Evolutionary conservation across 2,888 invertebrate genomes (phyloP).

Genomic region (Trichacis sp.): DNA sequence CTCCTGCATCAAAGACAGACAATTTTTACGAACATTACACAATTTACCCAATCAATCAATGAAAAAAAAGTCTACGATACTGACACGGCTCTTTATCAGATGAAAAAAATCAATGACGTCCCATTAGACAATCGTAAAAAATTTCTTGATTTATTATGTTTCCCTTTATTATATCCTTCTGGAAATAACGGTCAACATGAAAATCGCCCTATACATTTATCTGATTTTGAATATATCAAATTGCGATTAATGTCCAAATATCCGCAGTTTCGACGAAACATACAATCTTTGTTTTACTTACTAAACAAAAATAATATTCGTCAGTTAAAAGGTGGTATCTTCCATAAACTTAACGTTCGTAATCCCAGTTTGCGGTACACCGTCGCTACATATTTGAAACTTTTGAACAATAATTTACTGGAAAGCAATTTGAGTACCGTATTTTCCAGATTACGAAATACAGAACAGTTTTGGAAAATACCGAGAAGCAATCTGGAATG

Average conservation of each 20-base stretch:
- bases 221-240: slow-evolving; percentile 37
- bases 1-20: background rate
- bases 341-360: slow-evolving; percentile 35
- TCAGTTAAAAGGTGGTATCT: no score
- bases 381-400: no score
- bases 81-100: no score
- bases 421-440: slow-evolving; percentile 31
- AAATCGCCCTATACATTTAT: slow-evolving; percentile 39
- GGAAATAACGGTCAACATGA: no score
- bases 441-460: slow-evolving; percentile 40
- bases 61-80: no score
- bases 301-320: no score
- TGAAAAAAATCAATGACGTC: no score
- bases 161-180: no score
- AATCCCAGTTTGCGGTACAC: slow-evolving; percentile 25
- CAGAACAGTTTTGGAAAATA: slow-evolving; percentile 39
- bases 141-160: slow-evolving; percentile 32
- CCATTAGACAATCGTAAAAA: slow-evolving; percentile 33
- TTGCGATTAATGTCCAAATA: no score
- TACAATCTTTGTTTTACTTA: no score
- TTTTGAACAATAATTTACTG: slow-evolving; percentile 26
- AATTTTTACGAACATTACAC: slow-evolving; percentile 26
- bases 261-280: slow-evolving; percentile 43
- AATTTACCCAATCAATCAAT: slow-evolving; percentile 40
- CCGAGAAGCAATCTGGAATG: no score